Evolutionary conservation across 1,140 invertebrate genomes (phyloP).

Genomic region (Zaprionus gabonicus): DNA sequence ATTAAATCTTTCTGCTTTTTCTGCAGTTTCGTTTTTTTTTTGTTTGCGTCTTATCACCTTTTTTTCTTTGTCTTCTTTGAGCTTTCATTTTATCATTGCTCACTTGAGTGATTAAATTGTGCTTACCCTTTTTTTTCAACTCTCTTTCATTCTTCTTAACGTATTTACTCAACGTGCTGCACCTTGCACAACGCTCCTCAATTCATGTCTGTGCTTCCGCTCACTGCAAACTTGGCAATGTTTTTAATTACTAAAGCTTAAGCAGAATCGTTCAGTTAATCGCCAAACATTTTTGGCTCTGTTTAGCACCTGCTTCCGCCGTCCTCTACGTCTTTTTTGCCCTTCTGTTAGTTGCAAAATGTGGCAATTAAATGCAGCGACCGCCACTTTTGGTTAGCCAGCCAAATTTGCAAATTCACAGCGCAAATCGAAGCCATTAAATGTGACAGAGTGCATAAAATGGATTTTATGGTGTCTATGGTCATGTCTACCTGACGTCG

Average conservation of each 20-base stretch:
- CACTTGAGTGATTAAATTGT: constrained; percentile 22
- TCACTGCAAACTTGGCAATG: constrained; percentile 30
- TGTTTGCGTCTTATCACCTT: constrained; percentile 8
- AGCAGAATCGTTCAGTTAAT: constrained; percentile 35
- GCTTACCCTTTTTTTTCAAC: background rate
- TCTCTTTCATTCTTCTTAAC: background rate
- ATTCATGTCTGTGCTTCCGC: constrained; percentile 29
- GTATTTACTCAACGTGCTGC: too few species aligned
- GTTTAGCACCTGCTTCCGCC: constrained; percentile 15
- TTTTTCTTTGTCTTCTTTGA: constrained; percentile 8
- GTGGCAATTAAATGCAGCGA: constrained; percentile 66
- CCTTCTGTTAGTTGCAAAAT: background rate
- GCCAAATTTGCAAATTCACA: constrained; percentile 72
- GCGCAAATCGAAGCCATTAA: constrained; percentile 68
- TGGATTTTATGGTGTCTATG: constrained; percentile 63
- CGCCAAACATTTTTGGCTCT: constrained; percentile 39
- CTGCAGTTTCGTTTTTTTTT: background rate
- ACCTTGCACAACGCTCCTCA: background rate
- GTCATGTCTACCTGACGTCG: constrained; percentile 52
- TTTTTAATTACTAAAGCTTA: constrained; percentile 26
- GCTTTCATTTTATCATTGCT: background rate
- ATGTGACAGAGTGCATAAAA: constrained; percentile 48
- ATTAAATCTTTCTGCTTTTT: constrained; percentile 5
- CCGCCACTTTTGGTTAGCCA: constrained; percentile 57
- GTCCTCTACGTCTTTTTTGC: background rate